Evolutionary conservation across 92 coral and sea anemone genomes (phyloP), one percentile per base, ranked within the genome.

Genomic region (Nematostella vectensis): DNA sequence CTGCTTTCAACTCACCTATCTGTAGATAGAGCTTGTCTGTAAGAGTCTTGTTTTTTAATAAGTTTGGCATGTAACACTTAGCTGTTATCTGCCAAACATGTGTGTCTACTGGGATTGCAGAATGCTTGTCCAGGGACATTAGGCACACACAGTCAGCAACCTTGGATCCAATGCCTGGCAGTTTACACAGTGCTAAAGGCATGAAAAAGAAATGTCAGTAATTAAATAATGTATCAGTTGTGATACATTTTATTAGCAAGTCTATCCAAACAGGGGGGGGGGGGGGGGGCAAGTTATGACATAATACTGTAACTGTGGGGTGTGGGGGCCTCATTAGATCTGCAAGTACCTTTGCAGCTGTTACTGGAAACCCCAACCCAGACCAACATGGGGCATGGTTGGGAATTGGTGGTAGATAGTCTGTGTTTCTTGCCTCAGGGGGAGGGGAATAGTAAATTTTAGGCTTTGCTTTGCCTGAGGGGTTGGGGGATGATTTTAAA

Each of bases 141-240:
- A 93, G 72, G 47, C 99, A 93, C 19, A 93, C 81, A 71, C 99
- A 93, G 63, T 93, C 99, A 29, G 99, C 99, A 11, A 93, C 99
- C 70, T 93, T 93, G 21, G 93, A 71, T 44, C 99, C 99, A 42
- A 93, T 87, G 37, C 99, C 99, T 28, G 99, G 99, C 27, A 93
- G 75, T 57, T 78, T 66, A 65, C 88, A 71, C 33, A 93, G 79
- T 11, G 84, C 99, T 93, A 62, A 15, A 59, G 58, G 1, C n/a
- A n/a, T n/a, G 40, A 29, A 48, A 47, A 54, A 38, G 1, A 27
- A 17, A 47, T 19, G 31, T 10, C 20, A 62, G 29, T 3, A 26
- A 42, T 28, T 18, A 21, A 42, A 9, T 0, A 15, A 24, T 27
- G n/a, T 23, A 17, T 1, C n/a, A 60, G 16, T 8, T 39, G 24